phyloP scores from a whole-genome alignment of 2,888 invertebrate genomes.

The Lumbricus terrestris region DNA sequence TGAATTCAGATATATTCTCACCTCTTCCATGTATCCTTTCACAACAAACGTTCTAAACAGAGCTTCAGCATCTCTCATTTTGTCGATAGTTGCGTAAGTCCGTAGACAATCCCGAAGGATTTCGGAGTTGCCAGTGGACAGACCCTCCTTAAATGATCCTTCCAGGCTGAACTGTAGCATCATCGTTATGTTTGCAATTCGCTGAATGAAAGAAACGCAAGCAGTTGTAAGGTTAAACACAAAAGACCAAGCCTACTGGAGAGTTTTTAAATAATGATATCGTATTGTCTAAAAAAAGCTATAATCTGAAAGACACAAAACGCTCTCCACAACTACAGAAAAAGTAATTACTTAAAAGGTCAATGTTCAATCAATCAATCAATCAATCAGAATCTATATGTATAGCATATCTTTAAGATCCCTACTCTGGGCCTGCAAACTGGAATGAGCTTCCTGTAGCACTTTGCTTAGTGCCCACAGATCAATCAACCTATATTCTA shows the following conservation, averaged over 20 bases:
- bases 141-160: constrained; percentile 55
- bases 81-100: constrained; percentile 69
- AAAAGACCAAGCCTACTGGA: neutral
- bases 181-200: constrained; percentile 55
- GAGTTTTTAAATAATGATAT: neutral
- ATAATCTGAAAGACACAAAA: neutral
- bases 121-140: constrained; percentile 49
- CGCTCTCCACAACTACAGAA: neutral
- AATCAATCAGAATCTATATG: no score
- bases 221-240: neutral
- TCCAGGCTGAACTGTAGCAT: constrained; percentile 58
- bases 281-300: neutral
- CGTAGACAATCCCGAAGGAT: constrained; percentile 60
- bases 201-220: constrained; percentile 41
- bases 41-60: constrained; percentile 70
- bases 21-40: constrained; percentile 68
- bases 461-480: no score
- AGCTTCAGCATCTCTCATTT: constrained; percentile 71
- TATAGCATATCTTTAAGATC: no score
- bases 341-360: neutral
- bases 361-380: no score
- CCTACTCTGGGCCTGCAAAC: no score
- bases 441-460: no score
- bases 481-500: no score
- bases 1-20: constrained; percentile 35